Conservation (phyloP, 2,113 vertebrate species). For the Fregetta grallaria region DNA sequence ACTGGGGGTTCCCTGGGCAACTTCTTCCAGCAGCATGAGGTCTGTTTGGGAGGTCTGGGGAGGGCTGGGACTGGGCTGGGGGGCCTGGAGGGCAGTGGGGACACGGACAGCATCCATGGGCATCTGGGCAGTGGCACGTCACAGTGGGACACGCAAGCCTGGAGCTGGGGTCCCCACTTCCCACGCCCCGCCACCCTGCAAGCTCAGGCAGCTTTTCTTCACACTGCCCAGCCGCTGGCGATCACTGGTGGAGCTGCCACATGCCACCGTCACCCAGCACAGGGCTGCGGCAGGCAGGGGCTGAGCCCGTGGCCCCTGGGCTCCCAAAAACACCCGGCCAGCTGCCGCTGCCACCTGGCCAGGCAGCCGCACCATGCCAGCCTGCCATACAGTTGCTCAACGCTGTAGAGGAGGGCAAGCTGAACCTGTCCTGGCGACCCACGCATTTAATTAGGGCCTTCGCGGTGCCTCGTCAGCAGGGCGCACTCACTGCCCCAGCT, state of each 20-base stretch:
- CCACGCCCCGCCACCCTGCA: neutral
- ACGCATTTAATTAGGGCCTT: constrained; percentile 29
- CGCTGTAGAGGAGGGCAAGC: neutral
- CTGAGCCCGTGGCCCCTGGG: neutral
- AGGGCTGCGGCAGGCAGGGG: neutral
- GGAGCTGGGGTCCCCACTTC: neutral
- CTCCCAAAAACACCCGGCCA: fast-evolving
- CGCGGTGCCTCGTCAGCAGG: neutral
- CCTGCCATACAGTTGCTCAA: neutral
- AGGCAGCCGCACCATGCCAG: neutral
- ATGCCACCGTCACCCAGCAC: fast-evolving
- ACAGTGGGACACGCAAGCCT: neutral
- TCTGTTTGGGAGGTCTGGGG: neutral
- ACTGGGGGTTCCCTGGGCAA: fast-evolving
- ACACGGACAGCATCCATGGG: neutral
- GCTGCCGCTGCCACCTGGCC: neutral
- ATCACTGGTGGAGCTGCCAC: neutral
- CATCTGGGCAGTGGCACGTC: neutral
- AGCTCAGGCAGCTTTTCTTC: neutral
- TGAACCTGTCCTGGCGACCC: neutral
- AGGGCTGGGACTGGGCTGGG: neutral
- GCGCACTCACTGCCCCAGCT: neutral
- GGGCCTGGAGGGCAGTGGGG: no score
- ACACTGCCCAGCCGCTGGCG: fast-evolving
- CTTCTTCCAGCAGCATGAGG: neutral